These are phyloP conservation scores for Malurus alboscapulatus DNA, from an alignment of 2,113 vertebrate species.

Conservation along the genomic window DNA sequence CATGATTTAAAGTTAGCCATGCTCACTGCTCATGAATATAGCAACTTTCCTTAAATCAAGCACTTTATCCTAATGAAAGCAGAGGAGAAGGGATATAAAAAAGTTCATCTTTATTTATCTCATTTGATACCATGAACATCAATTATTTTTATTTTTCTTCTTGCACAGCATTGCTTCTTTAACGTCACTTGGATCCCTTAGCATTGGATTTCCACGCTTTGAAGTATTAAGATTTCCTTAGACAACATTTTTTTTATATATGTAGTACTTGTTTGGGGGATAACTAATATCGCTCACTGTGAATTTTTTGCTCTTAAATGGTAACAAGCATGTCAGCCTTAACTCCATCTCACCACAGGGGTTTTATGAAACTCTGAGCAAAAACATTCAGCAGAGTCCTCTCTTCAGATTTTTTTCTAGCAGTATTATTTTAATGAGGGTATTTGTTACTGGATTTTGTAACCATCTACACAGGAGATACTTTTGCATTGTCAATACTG, in stretches of 20 bases:
- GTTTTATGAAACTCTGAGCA: not conserved
- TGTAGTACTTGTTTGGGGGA: not conserved
- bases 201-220: not conserved
- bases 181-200: not conserved
- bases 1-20: not conserved
- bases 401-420: not conserved
- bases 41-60: not conserved
- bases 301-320: not conserved
- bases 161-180: not conserved
- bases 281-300: not conserved
- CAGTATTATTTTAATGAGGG: not conserved
- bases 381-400: not conserved
- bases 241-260: not conserved
- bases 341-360: not conserved
- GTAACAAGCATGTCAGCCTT: not conserved
- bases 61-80: not conserved
- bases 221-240: not conserved
- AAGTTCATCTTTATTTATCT: not conserved
- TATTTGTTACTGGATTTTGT: not conserved
- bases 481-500: not conserved
- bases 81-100: not conserved
- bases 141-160: not conserved
- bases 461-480: not conserved
- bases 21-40: not conserved
- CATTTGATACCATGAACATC: not conserved